Evolutionary conservation across 2,888 invertebrate genomes (phyloP), one percentile per base, ranked within the genome.

Genomic region (Adineta ricciae): DNA sequence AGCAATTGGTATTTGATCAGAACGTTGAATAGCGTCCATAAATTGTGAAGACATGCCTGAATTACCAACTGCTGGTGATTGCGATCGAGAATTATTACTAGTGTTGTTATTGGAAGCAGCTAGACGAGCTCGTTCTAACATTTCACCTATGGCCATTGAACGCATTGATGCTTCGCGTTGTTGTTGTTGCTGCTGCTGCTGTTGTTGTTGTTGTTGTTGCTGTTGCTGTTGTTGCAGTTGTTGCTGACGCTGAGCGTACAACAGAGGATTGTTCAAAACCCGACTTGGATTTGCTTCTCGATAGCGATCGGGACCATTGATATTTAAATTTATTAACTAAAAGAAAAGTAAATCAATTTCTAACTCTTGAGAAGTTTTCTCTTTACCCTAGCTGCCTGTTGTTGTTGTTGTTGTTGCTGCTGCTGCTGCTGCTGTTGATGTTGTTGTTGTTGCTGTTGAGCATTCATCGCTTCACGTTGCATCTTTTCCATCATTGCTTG

Each of bases 11-110:
- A 78, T 78, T 78, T 78, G 78, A 41, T 78, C 41, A 11, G 78
- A 78, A n/a, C 78, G 41, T 78, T 78, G 78, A 78, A 78, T 78
- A 3, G 78, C 78, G n/a, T 38, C 78, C 78, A 78, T 78, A 16
- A 78, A 41, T 41, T 78, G 78, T n/a, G 38, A 41, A 24, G 78
- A 78, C 41, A 78, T 41, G 21, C 78, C 41, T 14, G 41, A 41
- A 41, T 78, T 78, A 32, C 64, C 32, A 32, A 32, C 24, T 27
- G 19, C 19, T 64, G 64, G 64, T 64, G 64, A 64, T 64, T 64
- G 64, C 1, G 64, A 64, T 14, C 64, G 64, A 4, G 64, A 32
- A 27, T 32, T 32, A 36, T 32, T 64, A 7, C 16, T 19, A 36
- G 27, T 32, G 5, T 14, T 64, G 14, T 27, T 5, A 64, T 64